phyloP scores from a whole-genome alignment of 2,113 vertebrate species.

The Colius striatus region DNA sequence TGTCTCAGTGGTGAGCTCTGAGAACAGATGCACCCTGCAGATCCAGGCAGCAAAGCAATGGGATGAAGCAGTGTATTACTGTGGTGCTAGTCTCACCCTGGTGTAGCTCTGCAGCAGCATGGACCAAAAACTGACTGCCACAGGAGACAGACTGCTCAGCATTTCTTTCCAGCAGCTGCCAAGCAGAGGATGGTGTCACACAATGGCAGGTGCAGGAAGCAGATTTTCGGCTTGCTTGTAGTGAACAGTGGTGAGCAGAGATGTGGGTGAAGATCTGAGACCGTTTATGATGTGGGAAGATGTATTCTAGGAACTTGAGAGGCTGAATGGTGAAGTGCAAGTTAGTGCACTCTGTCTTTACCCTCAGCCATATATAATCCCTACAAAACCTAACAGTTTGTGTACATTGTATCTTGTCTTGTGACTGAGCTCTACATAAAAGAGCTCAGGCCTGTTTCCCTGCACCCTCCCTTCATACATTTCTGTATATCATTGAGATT shows the following conservation, averaged over 20 bases:
- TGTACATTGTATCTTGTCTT: no score
- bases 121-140: rapidly evolving
- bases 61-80: not conserved
- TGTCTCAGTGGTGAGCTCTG: no score
- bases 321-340: not conserved
- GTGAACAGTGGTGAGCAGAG: no score
- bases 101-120: not conserved
- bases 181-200: rapidly evolving
- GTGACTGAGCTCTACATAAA: no score
- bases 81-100: not conserved
- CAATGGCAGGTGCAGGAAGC: not conserved
- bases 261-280: not conserved
- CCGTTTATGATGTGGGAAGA: no score
- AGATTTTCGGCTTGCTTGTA: not conserved
- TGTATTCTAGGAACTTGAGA: not conserved
- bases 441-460: no score
- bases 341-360: not conserved
- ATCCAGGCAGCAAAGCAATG: not conserved
- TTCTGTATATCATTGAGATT: no score
- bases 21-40: not conserved
- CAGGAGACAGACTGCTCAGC: not conserved
- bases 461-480: no score
- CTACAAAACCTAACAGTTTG: no score
- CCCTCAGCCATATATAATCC: no score
- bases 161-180: not conserved